A percentile compares a stretch with the other conserved stretches of the same genome.
Evolutionary conservation across 92 coral and sea anemone species (phyloP).

Genomic region (Palythoa heliodiscus): DNA sequence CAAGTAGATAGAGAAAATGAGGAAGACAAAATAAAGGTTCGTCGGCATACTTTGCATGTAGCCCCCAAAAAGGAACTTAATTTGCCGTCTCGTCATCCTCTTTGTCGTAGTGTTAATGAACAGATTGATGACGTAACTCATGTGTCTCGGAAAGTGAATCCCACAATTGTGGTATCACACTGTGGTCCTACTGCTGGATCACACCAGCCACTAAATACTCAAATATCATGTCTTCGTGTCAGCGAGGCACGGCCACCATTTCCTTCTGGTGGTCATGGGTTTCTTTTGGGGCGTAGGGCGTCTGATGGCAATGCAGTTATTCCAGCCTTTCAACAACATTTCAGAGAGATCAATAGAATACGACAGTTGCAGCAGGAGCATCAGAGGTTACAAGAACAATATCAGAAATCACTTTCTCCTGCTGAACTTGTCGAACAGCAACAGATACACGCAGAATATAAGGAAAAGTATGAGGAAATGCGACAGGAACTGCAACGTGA

Average conservation of each 20-base stretch:
- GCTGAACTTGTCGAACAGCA: conserved; percentile 90
- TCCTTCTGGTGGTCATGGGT: conserved; percentile 52
- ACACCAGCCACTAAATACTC: conserved; percentile 40
- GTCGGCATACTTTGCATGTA: conserved; percentile 90
- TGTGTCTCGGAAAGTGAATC: conserved; percentile 41
- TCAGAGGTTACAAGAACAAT: conserved; percentile 90
- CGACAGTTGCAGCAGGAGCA: conserved; percentile 92
- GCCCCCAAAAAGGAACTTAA: conserved; percentile 74
- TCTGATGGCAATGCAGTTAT: conserved; percentile 95
- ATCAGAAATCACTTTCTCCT: conserved; percentile 95
- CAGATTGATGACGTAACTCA: conserved; percentile 47
- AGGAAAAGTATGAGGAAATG: conserved; percentile 96
- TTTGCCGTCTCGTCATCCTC: conserved; percentile 76
- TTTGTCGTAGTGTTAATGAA: conserved; percentile 57
- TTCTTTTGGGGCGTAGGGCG: conserved; percentile 73
- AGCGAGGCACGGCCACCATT: conserved; percentile 68
- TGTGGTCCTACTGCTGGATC: conserved; percentile 56
- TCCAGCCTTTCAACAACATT: conserved; percentile 88
- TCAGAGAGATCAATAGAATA: conserved; percentile 79
- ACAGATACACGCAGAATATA: conserved; percentile 87
- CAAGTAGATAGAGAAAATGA: conserved; percentile 20
- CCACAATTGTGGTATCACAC: conserved; percentile 81
- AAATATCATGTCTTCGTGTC: conserved; percentile 50
- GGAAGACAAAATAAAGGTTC: conserved; percentile 66
- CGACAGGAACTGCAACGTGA: conserved; percentile 92